A percentile compares a stretch with the other conserved stretches of the same genome.
Evolutionary conservation across 2,113 vertebrate genomes (phyloP).

Genomic region (Ictidomys tridecemlineatus): DNA sequence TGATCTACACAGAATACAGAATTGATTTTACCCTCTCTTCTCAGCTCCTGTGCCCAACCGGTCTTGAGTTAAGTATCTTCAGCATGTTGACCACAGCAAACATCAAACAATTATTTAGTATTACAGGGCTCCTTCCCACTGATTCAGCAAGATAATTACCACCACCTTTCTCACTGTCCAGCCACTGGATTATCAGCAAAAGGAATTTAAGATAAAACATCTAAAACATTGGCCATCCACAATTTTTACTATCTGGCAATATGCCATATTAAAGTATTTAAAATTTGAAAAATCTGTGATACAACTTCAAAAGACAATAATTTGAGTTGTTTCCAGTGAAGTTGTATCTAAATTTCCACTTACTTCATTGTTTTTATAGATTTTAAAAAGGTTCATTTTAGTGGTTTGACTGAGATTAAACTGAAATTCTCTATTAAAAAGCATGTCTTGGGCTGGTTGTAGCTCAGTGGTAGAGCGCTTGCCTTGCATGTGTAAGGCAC

Average conservation of each 20-base stretch:
- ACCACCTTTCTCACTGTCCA: slow-evolving; percentile 53
- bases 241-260: slow-evolving; percentile 71
- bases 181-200: slow-evolving; percentile 75
- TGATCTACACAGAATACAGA: not conserved
- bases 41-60: slow-evolving; percentile 51
- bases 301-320: slow-evolving; percentile 73
- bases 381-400: slow-evolving; percentile 54
- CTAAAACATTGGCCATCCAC: slow-evolving; percentile 67
- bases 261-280: slow-evolving; percentile 48
- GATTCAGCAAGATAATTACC: slow-evolving; percentile 80
- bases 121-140: slow-evolving; percentile 77
- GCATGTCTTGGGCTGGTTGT: too few relatives aligned
- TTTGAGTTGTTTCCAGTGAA: slow-evolving; percentile 54
- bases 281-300: slow-evolving; percentile 74
- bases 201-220: slow-evolving; percentile 63
- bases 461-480: too few relatives aligned
- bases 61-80: slow-evolving; percentile 79
- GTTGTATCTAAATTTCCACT: slow-evolving; percentile 24
- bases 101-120: slow-evolving; percentile 85
- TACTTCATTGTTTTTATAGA: slow-evolving; percentile 60
- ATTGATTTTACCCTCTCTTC: slow-evolving; percentile 17
- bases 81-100: slow-evolving; percentile 77
- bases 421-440: not conserved
- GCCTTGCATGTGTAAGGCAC: too few relatives aligned
- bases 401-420: not conserved